Base-by-base conservation (phyloP, 2,888 invertebrate species). In the Andrena bucephala region DNA sequence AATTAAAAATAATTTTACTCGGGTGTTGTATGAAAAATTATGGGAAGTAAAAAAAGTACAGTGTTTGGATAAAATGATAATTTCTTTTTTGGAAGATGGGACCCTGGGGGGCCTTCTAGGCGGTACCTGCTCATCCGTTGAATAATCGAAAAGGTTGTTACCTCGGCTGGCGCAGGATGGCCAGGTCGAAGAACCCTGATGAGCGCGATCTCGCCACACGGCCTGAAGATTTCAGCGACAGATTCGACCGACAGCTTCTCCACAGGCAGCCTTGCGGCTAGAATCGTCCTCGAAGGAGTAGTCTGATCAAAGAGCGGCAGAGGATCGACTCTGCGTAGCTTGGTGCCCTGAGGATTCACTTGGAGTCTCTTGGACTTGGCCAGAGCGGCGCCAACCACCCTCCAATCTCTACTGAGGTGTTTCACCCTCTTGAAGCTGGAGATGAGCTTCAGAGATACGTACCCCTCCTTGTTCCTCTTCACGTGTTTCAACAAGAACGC, bases 361-460 rank as follows among this genome's bases (percentile, higher is more conserved):
- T 98, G 97, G 86, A 99, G 95, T 89, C 97, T 97, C 24, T 95
- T 96, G 2, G 96, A 96, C 57, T 97, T 97, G 54, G 96, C 95
- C 85, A 99, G 95, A 48, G 98, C 97, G 91, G 97, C 96, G 0
- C 98, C 98, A 10, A 99, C 98, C 29, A 97, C 97, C 85, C 98
- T 96, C 97, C 98, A 99, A 93, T 99, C 99, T 93, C 98, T 97
- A 16, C 98, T 98, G 77, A 99, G 94, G 91, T 98, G 98, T 91
- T 99, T 99, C 60, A 99, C 98, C 83, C 98, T 96, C 93, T 99
- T 98, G 94, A 99, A 99, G 92, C 98, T 98, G 16, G 99, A 98
- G 87, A 99, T 98, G 77, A 99, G 95, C 94, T 99, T 99, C 71
- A 99, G 95, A 72, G 98, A 98, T 20, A 99, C 99, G 94, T 97